Conservation (phyloP, 2,888 invertebrate species). For the Syrista parreyssii region DNA sequence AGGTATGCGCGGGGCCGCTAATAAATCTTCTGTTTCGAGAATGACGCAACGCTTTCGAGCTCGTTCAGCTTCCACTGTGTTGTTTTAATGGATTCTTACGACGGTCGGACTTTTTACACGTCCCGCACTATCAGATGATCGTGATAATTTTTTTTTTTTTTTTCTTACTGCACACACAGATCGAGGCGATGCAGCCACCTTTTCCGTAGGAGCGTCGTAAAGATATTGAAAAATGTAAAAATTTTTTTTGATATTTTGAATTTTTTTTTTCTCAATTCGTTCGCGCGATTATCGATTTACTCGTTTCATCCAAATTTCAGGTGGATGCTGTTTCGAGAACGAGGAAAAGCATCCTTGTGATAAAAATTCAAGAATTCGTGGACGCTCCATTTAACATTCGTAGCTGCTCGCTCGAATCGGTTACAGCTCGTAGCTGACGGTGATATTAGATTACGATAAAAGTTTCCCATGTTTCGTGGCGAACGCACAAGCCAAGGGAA, state of each 20-base stretch:
- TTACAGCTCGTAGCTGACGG: slow-evolving; percentile 30
- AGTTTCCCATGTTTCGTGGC: slow-evolving; percentile 30
- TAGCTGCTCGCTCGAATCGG: slow-evolving; percentile 18
- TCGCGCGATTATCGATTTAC: too few species aligned
- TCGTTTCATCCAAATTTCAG: too few species aligned
- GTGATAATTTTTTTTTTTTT: background rate
- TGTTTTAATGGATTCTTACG: slow-evolving; percentile 3
- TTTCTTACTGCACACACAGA: background rate
- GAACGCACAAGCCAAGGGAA: background rate
- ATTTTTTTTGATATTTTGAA: too few species aligned
- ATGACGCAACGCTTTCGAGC: slow-evolving; percentile 1
- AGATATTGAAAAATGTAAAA: too few species aligned
- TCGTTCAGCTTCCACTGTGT: background rate
- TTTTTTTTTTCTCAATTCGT: too few species aligned
- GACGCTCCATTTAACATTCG: slow-evolving; percentile 26
- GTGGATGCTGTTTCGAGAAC: too few species aligned
- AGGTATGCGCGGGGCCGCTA: background rate
- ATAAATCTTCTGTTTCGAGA: slow-evolving; percentile 1
- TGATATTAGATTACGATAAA: slow-evolving; percentile 43
- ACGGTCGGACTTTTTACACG: slow-evolving; percentile 6
- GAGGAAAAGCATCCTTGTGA: background rate
- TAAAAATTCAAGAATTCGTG: background rate
- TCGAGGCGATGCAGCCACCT: too few species aligned
- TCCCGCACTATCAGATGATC: background rate
- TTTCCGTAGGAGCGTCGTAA: too few species aligned